A percentile compares a stretch with the other conserved stretches of the same genome.
These are phyloP conservation scores for Bembecia ichneumoniformis DNA, from an alignment of 2,888 invertebrate species.

Conservation along the genomic window DNA sequence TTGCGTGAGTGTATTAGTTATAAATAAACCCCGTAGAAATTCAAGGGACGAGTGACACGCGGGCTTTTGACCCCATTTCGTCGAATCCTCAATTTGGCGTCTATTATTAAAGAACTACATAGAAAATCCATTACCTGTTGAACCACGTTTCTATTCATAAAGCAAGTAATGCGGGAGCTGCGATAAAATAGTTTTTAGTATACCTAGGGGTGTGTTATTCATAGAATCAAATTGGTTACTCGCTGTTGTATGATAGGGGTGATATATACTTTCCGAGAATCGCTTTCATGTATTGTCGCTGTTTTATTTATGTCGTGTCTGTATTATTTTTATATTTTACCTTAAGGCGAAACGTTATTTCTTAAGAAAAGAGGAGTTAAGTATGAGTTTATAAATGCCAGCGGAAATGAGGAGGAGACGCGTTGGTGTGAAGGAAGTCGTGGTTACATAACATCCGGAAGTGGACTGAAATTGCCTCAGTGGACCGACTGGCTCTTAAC, in stretches of 20 bases:
- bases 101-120: not conserved
- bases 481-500: too few relatives aligned
- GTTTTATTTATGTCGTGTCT: not conserved
- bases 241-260: not conserved
- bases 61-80: constrained; percentile 7
- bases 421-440: too few relatives aligned
- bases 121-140: not conserved
- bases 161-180: not conserved
- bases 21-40: not conserved
- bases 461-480: too few relatives aligned
- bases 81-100: constrained; percentile 4
- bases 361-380: too few relatives aligned
- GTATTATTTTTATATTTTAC: not conserved
- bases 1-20: not conserved
- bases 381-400: too few relatives aligned
- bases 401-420: too few relatives aligned
- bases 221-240: not conserved
- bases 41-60: constrained; percentile 3
- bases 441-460: too few relatives aligned
- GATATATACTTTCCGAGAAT: not conserved
- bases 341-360: too few relatives aligned
- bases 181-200: not conserved
- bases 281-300: not conserved
- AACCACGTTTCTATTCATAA: not conserved
- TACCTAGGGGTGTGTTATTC: not conserved